These are phyloP conservation scores for Lethrus apterus DNA, from an alignment of 1,140 invertebrate species.

Conservation along the genomic window DNA sequence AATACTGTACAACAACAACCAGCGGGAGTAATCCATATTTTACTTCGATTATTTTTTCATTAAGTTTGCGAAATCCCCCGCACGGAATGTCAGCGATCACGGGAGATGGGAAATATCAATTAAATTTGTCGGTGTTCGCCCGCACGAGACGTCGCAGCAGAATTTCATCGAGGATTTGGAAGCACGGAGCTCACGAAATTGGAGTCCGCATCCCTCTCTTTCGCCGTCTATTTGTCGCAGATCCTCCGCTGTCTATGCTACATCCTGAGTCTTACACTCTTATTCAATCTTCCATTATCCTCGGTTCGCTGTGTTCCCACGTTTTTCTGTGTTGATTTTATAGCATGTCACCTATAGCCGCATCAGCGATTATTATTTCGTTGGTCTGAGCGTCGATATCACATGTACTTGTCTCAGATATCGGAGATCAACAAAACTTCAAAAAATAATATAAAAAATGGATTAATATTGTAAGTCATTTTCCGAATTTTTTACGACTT, in stretches of 20 bases:
- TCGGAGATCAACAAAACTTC: too few species aligned
- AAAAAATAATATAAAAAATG: too few species aligned
- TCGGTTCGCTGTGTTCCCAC: constrained; percentile 14
- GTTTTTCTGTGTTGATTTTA: constrained; percentile 24
- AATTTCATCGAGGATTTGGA: constrained; percentile 24
- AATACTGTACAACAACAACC: too few species aligned
- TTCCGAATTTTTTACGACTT: too few species aligned
- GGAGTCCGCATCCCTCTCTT: constrained; percentile 15
- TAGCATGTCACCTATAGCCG: constrained; percentile 27
- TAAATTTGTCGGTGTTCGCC: constrained; percentile 8
- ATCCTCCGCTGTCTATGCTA: constrained; percentile 22
- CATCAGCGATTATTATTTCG: constrained; percentile 28
- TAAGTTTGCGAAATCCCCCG: constrained; percentile 6
- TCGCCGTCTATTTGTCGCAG: constrained; percentile 21
- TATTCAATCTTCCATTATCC: constrained; percentile 31
- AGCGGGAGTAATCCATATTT: too few species aligned
- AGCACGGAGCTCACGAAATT: constrained; percentile 17
- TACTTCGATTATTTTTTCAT: constrained; percentile 13
- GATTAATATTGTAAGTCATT: too few species aligned
- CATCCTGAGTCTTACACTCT: constrained; percentile 24
- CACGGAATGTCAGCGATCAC: constrained; percentile 2
- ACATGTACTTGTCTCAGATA: too few species aligned
- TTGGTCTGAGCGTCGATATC: too few species aligned
- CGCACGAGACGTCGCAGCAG: constrained; percentile 6
- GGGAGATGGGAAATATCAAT: constrained; percentile 14